Conservation (phyloP, 1,140 invertebrate genomes). For the Bombus waltoni region DNA sequence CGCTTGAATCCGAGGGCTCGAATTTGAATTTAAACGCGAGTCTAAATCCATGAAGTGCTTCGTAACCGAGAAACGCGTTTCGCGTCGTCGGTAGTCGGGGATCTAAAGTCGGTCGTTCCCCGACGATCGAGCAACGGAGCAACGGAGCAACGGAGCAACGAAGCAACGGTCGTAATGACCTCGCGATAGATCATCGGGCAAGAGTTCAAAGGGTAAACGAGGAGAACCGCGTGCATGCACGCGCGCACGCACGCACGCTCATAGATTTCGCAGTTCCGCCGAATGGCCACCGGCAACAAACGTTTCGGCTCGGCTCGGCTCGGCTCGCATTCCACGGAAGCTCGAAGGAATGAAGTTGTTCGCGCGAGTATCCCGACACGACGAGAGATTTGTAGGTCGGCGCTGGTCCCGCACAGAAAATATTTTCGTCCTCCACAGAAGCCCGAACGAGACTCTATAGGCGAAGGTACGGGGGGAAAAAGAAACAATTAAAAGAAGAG, state of each 20-base stretch:
- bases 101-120: neutral
- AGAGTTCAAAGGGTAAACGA: constrained; percentile 25
- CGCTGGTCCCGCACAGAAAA: constrained; percentile 34
- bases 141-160: neutral
- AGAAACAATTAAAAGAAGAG: neutral
- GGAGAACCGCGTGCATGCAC: constrained; percentile 1
- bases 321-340: constrained; percentile 80
- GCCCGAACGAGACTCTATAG: neutral
- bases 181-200: constrained; percentile 2
- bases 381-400: constrained; percentile 74
- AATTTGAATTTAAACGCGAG: neutral
- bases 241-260: neutral
- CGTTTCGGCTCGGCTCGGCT: constrained; percentile 75
- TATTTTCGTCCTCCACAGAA: constrained; percentile 50
- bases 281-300: constrained; percentile 30
- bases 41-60: too few relatives aligned
- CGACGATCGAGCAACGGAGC: neutral
- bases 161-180: constrained; percentile 10
- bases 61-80: neutral
- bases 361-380: constrained; percentile 54
- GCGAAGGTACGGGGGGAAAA: too few relatives aligned
- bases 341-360: constrained; percentile 75
- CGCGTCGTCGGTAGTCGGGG: neutral
- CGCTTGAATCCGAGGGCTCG: neutral
- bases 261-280: constrained; percentile 51